Base-by-base conservation (phyloP, 2,797 vertebrate genomes). In the Crenuchus spilurus region DNA sequence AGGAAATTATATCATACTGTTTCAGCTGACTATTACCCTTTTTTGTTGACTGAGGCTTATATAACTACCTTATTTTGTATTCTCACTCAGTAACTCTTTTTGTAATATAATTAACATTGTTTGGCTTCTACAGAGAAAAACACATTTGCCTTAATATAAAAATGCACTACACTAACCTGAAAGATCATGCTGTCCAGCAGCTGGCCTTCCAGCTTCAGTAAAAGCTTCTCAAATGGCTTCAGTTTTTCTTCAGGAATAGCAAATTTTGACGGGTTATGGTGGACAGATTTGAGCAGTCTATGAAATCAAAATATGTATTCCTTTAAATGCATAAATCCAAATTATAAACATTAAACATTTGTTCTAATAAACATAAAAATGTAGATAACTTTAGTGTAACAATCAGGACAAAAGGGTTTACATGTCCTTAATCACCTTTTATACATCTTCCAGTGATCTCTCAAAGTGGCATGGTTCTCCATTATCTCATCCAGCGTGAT, bases 381-480 rank as follows among this genome's bases (percentile, higher is more conserved):
- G n/a, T n/a, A n/a, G n/a, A n/a, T n/a, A n/a, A n/a, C n/a, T n/a
- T n/a, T n/a, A n/a, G n/a, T n/a, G n/a, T n/a, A n/a, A n/a, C n/a
- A n/a, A n/a, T n/a, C n/a, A n/a, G n/a, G n/a, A n/a, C n/a, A n/a
- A n/a, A n/a, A n/a, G n/a, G n/a, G 51, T 44, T 31, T 7, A 10
- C 3, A 2, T 20, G 7, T 64, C n/a, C 44, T 6, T n/a, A 22
- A 84, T 79, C 37, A 99, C 98, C 98, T 97, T 92, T 99, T 99
- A 86, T 99, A 99, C 97, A 96, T 99, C 80, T 97, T 98, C 98
- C 98, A 99, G 85, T 99, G 97, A 76, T 99, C 97, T 87, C 95
- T 99, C 54, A 99, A 86, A 0, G 95, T 95, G 72, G 91, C 84
- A 8, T 99, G 97, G 87, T 99, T 98, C 83, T 96, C 95, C 88